A percentile compares a stretch with the other conserved stretches of the same genome.
phyloP scores from a whole-genome alignment of 2,113 vertebrate species.

The Mus musculus region GRCm39 chr3:39518001-39518500 shows the following conservation, averaged over 20 bases:
- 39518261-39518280: background rate
- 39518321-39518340: background rate
- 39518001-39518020: background rate
- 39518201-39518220: background rate
- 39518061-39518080: background rate
- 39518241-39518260: background rate
- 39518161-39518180: rapidly evolving
- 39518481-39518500: background rate
- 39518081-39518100: background rate
- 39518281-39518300: background rate
- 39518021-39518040: background rate
- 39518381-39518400: background rate
- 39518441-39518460: background rate
- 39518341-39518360: background rate
- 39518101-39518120: too few species aligned
- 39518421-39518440: background rate
- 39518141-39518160: background rate
- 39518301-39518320: background rate
- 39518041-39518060: background rate
- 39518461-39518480: background rate
- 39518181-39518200: background rate
- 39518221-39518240: background rate
- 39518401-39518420: background rate
- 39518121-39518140: background rate
- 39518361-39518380: background rate